Evolutionary conservation across 2,888 invertebrate species (phyloP).

Genomic region (Cryptosula pallasiana): DNA sequence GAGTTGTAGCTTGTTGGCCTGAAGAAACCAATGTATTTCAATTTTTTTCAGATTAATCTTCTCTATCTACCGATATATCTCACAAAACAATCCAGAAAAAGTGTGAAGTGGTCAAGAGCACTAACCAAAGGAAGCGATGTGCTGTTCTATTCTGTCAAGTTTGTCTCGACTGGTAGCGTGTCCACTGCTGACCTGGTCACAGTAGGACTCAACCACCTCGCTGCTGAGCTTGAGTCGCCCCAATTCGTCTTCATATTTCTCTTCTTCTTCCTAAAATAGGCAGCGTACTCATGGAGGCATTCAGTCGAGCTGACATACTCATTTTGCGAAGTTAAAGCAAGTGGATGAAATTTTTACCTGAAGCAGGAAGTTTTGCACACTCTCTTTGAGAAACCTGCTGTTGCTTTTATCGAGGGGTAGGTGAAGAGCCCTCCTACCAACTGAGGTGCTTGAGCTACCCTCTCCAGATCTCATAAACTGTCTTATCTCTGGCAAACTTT

Average conservation of each 20-base stretch:
- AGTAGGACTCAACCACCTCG: background rate
- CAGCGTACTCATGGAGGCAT: no score
- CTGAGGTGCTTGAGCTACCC: background rate
- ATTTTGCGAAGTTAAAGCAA: no score
- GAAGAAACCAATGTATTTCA: background rate
- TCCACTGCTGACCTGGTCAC: slow-evolving; percentile 9
- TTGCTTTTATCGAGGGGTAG: slow-evolving; percentile 13
- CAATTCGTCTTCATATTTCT: slow-evolving; percentile 15
- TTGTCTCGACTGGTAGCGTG: slow-evolving; percentile 5
- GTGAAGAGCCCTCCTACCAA: background rate
- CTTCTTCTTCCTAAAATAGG: background rate
- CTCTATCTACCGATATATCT: no score
- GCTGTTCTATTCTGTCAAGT: background rate
- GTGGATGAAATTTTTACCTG: no score
- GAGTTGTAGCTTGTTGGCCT: background rate
- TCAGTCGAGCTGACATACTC: no score
- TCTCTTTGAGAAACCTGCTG: slow-evolving; percentile 7
- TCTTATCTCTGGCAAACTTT: slow-evolving; percentile 4
- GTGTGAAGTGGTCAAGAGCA: no score
- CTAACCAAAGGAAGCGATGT: background rate
- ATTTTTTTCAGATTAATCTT: no score
- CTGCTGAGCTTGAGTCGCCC: background rate
- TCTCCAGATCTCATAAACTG: background rate
- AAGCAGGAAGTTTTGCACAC: slow-evolving; percentile 8
- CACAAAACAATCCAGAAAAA: no score